Evolutionary conservation across 2,113 vertebrate species (phyloP).

Genomic region (Vulpes lagopus): DNA sequence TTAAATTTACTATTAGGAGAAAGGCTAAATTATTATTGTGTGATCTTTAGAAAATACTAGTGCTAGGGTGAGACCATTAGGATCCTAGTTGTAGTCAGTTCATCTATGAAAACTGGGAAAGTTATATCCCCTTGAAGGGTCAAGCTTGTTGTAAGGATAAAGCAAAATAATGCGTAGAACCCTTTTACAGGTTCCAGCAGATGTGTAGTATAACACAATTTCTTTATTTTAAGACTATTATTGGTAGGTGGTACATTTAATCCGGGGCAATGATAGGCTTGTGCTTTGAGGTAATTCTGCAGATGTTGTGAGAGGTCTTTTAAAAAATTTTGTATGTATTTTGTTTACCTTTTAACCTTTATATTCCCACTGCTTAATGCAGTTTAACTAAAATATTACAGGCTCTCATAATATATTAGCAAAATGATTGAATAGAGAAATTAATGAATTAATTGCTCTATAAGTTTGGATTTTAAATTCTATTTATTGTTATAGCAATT

Average conservation of each 20-base stretch:
- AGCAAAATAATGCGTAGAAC: not conserved
- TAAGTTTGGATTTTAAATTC: not conserved
- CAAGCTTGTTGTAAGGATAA: not conserved
- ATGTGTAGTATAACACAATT: not conserved
- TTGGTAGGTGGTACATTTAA: not conserved
- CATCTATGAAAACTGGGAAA: not conserved
- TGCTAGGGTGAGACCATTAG: not conserved
- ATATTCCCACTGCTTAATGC: not conserved
- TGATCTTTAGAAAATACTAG: not conserved
- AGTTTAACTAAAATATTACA: not conserved
- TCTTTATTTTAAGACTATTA: slow-evolving; percentile 30
- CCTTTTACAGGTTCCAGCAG: not conserved
- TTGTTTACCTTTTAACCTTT: not conserved
- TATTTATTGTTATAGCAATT: slow-evolving; percentile 4
- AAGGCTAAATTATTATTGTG: not conserved
- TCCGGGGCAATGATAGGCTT: not conserved
- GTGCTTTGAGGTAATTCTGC: not conserved
- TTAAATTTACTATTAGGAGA: not conserved
- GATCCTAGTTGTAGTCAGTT: not conserved
- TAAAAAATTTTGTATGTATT: not conserved
- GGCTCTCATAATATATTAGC: not conserved
- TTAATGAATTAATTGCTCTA: not conserved
- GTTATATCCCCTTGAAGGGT: not conserved
- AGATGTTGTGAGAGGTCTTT: not conserved
- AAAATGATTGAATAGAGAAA: slow-evolving; percentile 1